Base-by-base conservation (phyloP, 2,888 invertebrate species). In the Chalcis sispes region DNA sequence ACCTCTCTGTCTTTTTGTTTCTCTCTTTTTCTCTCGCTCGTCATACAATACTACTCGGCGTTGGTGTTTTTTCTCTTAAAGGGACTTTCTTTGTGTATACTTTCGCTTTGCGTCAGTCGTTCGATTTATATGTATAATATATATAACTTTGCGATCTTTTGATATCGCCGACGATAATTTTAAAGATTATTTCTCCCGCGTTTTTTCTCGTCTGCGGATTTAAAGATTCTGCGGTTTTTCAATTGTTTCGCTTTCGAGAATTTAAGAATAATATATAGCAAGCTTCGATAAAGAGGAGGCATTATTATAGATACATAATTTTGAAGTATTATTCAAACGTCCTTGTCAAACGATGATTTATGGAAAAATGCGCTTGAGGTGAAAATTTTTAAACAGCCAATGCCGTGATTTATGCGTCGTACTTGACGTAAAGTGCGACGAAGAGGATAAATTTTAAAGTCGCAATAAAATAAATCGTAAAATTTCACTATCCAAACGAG, bases 1-100 rank as follows among this genome's bases (percentile, higher is more conserved):
- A n/a, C n/a, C n/a, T n/a, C n/a, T n/a, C n/a, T n/a, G 59, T 78
- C 75, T 66, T 69, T 66, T 72, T 69, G 78, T 80, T 73, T 79
- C 74, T 70, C 73, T 77, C 78, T 79, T 80, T 76, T 71, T 64
- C n/a, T 46, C 4, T 36, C 10, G 13, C 7, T 4, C 42, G 2
- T 42, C 42, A 2, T 20, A 18, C n/a, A 2, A 15, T 15, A 10
- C 46, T 10, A 2, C 50, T 50, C 50, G 20, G 4, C 20, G 10
- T 50, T 20, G 10, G 3, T 5, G 2, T 15, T n/a, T 8, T 2
- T 46, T n/a, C 2, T 46, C n/a, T 46, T 46, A 46, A 15, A 46
- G 10, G 46, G 15, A n/a, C n/a, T n/a, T 46, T n/a, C 46, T 8
- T 15, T 50, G 20, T 18, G 20, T 42, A 32, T 42, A 50, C 50